These are phyloP conservation scores for Pseudomyrmex flavicornis DNA, from an alignment of 1,140 invertebrate species.

Conservation along the genomic window DNA sequence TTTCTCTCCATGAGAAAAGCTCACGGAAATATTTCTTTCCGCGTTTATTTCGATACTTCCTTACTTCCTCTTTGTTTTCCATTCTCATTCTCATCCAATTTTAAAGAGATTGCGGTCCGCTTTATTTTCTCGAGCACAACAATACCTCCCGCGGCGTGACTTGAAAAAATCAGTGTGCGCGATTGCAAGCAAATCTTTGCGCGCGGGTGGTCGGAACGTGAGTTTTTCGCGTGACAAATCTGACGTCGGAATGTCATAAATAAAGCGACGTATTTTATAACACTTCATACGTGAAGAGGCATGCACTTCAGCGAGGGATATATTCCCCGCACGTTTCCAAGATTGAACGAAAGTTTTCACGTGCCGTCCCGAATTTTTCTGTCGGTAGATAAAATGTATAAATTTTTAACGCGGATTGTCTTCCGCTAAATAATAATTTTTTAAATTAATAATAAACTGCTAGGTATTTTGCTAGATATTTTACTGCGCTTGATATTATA, in stretches of 20 bases:
- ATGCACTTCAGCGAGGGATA: neutral
- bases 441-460: neutral
- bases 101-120: neutral
- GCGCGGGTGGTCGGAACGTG: too few relatives aligned
- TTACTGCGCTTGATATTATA: neutral
- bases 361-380: slow-evolving; percentile 43
- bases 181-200: neutral
- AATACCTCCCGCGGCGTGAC: neutral
- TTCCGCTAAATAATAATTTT: neutral
- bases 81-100: slow-evolving; percentile 1
- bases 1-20: neutral
- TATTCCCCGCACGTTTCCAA: slow-evolving; percentile 29
- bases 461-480: neutral
- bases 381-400: neutral
- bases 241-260: slow-evolving; percentile 18
- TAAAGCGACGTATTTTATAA: slow-evolving; percentile 49
- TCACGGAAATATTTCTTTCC: neutral
- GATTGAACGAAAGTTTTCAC: slow-evolving; percentile 47
- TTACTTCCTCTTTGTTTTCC: neutral
- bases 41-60: neutral
- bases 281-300: slow-evolving; percentile 24
- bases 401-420: neutral
- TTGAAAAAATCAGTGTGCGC: neutral
- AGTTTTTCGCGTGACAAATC: neutral
- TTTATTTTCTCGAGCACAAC: neutral